These are phyloP conservation scores for Amblyjoppa proteus DNA, from an alignment of 2,888 invertebrate genomes.

Conservation along the genomic window DNA sequence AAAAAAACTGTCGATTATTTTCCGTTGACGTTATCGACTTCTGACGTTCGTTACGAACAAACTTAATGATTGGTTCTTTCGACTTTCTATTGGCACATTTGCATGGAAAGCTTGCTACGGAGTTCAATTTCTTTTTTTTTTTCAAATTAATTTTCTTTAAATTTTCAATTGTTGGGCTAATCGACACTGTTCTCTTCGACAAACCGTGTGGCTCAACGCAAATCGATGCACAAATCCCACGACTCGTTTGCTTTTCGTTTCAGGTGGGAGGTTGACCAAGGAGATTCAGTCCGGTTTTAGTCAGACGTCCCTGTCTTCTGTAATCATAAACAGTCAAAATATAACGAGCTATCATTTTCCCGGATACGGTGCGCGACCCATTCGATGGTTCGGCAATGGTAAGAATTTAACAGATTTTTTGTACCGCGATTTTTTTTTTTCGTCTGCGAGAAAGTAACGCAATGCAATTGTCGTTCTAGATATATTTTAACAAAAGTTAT, in stretches of 20 bases:
- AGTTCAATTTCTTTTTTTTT: neutral
- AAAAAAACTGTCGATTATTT: neutral
- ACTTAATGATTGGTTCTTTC: constrained; percentile 9
- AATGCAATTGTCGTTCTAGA: constrained; percentile 27
- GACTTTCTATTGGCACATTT: constrained; percentile 58
- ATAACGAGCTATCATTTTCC: constrained; percentile 60
- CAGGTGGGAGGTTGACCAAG: constrained; percentile 73
- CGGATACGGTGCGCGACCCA: constrained; percentile 57
- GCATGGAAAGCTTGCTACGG: constrained; percentile 9
- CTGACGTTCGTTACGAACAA: neutral
- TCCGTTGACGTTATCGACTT: constrained; percentile 3
- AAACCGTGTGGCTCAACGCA: neutral
- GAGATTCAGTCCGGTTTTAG: constrained; percentile 69
- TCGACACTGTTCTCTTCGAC: constrained; percentile 1
- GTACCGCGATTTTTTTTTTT: neutral
- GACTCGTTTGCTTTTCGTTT: constrained; percentile 48
- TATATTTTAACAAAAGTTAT: constrained; percentile 56
- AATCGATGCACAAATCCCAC: constrained; percentile 19
- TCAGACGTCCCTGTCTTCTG: constrained; percentile 72
- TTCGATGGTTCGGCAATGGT: constrained; percentile 66
- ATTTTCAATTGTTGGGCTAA: neutral
- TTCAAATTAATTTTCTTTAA: neutral
- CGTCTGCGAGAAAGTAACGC: constrained; percentile 2
- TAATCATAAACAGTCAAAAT: constrained; percentile 71
- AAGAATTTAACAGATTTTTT: neutral